Percentiles rank a stretch among this genome's conserved stretches.
These are phyloP conservation scores for Siphonodentalium dalli DNA, from an alignment of 2,888 invertebrate species.

Conservation along the genomic window DNA sequence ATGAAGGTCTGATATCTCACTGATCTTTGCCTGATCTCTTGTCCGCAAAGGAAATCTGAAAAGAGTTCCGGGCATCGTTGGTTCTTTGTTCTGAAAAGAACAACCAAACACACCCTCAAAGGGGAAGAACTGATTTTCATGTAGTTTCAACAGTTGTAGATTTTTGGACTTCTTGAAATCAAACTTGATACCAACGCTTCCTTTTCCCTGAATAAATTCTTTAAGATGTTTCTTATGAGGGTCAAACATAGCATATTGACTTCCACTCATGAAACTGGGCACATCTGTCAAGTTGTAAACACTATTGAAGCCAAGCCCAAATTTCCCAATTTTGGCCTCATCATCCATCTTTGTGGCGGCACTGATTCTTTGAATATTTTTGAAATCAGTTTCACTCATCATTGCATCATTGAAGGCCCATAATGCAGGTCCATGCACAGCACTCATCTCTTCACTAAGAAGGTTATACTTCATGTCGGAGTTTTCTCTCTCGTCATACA, in stretches of 20 bases:
- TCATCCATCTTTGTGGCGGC: slow-evolving; percentile 53
- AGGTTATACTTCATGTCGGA: slow-evolving; percentile 35
- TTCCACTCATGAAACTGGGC: slow-evolving; percentile 56
- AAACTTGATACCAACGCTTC: slow-evolving; percentile 45
- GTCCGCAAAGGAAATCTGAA: slow-evolving; percentile 59
- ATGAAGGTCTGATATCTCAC: slow-evolving; percentile 44
- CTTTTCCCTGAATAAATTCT: slow-evolving; percentile 25
- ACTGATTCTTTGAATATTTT: slow-evolving; percentile 55
- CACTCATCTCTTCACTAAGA: slow-evolving; percentile 48
- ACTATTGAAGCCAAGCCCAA: slow-evolving; percentile 60
- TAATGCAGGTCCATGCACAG: slow-evolving; percentile 60
- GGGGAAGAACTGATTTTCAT: slow-evolving; percentile 47
- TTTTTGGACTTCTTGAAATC: slow-evolving; percentile 32
- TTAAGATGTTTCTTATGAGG: slow-evolving; percentile 52
- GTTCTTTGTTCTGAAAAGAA: too few relatives aligned
- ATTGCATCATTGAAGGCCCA: slow-evolving; percentile 59
- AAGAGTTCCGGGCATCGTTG: slow-evolving; percentile 43
- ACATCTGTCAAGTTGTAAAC: slow-evolving; percentile 62
- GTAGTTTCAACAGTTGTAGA: slow-evolving; percentile 23
- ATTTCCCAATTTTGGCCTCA: slow-evolving; percentile 54
- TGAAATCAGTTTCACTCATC: slow-evolving; percentile 55
- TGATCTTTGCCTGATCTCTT: slow-evolving; percentile 41
- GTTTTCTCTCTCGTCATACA: slow-evolving; percentile 56
- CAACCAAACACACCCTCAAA: slow-evolving; percentile 47
- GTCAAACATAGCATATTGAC: slow-evolving; percentile 58